phyloP scores from a whole-genome alignment of 1,140 invertebrate genomes.

The Platyura marginata region DNA sequence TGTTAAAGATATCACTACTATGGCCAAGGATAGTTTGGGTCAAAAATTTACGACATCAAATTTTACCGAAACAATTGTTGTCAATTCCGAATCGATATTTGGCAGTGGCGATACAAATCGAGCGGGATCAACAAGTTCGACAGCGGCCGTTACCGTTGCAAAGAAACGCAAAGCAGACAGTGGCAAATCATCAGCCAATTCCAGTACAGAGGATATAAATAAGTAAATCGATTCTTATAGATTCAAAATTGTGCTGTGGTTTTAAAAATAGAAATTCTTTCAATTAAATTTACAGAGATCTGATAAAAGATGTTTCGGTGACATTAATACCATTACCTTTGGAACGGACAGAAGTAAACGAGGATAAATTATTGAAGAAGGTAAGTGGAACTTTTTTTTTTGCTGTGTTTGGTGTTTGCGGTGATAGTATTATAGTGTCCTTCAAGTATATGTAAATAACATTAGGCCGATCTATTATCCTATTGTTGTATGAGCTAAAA shows the following conservation, averaged over 20 bases:
- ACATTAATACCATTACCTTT: slow-evolving; percentile 16
- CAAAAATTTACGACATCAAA: slow-evolving; percentile 34
- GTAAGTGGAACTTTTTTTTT: background rate
- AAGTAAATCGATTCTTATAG: slow-evolving; percentile 9
- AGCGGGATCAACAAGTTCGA: background rate
- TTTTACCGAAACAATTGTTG: slow-evolving; percentile 30
- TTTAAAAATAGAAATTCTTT: too few species aligned
- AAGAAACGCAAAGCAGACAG: slow-evolving; percentile 19
- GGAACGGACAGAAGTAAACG: slow-evolving; percentile 5
- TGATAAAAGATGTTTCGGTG: slow-evolving; percentile 21
- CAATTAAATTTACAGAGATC: slow-evolving; percentile 15
- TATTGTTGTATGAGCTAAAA: too few species aligned
- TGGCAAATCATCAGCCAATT: slow-evolving; percentile 7
- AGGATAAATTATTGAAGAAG: background rate
- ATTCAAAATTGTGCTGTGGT: slow-evolving; percentile 4
- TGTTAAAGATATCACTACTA: slow-evolving; percentile 5
- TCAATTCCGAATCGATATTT: slow-evolving; percentile 26
- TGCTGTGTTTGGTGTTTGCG: too few species aligned
- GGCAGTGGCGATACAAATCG: slow-evolving; percentile 7
- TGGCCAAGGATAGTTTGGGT: slow-evolving; percentile 20
- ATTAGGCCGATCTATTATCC: too few species aligned
- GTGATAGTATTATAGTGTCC: too few species aligned
- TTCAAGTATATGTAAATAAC: too few species aligned
- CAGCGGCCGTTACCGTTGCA: slow-evolving; percentile 2
- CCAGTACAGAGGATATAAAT: slow-evolving; percentile 13